Evolutionary conservation across 2,888 invertebrate species (phyloP).

Genomic region (Yponomeuta evonymella): DNA sequence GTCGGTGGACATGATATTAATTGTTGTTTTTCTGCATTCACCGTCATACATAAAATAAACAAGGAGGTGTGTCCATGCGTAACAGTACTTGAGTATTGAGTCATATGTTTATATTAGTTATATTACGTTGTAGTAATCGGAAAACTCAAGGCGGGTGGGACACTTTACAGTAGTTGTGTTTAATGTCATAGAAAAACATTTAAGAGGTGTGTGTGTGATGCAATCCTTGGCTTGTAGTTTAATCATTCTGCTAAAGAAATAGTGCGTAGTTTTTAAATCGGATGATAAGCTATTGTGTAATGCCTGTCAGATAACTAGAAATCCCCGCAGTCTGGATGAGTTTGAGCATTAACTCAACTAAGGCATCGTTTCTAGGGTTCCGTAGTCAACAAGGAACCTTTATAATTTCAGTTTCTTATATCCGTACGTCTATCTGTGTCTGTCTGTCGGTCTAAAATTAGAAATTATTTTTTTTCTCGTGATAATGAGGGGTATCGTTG

Average conservation of each 20-base stretch:
- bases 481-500: too few relatives aligned
- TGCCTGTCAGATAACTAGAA: too few relatives aligned
- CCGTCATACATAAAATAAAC: neutral
- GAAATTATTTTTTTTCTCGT: too few relatives aligned
- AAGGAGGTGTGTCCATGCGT: neutral
- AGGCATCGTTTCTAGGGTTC: too few relatives aligned
- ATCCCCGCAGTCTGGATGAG: too few relatives aligned
- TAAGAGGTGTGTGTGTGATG: neutral
- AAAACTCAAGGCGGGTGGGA: neutral
- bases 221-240: neutral
- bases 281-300: too few relatives aligned
- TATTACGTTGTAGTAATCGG: neutral
- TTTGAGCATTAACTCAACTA: too few relatives aligned
- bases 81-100: neutral
- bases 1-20: neutral
- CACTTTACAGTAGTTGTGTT: neutral
- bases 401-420: too few relatives aligned
- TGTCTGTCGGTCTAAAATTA: too few relatives aligned
- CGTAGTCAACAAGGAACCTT: too few relatives aligned
- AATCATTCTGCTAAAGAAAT: neutral
- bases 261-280: neutral
- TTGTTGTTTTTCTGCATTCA: neutral
- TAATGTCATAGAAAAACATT: neutral
- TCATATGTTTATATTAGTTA: neutral
- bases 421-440: too few relatives aligned